phyloP scores from a whole-genome alignment of 2,888 invertebrate species.

The Myopa tessellatipennis region DNA sequence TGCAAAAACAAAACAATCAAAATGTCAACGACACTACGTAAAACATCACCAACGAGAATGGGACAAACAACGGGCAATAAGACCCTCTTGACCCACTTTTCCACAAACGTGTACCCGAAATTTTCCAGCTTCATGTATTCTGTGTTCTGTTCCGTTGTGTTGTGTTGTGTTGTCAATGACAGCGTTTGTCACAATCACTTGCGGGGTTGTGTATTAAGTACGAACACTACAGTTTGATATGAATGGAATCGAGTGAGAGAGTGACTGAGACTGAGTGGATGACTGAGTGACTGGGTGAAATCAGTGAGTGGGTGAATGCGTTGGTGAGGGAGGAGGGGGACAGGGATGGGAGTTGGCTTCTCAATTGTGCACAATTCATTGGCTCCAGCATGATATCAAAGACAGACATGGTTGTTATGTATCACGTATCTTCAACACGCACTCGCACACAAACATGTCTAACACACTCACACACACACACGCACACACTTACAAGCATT shows the following conservation, averaged over 20 bases:
- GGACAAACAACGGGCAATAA: neutral
- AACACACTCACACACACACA: neutral
- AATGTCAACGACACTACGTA: too few species aligned
- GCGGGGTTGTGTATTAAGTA: neutral
- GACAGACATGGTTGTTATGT: conserved; percentile 19
- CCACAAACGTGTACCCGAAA: conserved; percentile 8
- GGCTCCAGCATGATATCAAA: conserved; percentile 8
- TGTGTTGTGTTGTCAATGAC: conserved; percentile 7
- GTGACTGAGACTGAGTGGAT: neutral
- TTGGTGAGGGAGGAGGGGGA: neutral
- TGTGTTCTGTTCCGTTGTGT: too few species aligned
- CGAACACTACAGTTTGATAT: neutral
- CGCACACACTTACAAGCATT: neutral
- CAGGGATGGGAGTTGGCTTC: neutral
- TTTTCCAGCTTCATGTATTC: neutral
- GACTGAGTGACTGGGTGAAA: neutral
- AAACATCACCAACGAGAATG: too few species aligned
- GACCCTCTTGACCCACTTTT: conserved; percentile 29
- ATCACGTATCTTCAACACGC: conserved; percentile 9
- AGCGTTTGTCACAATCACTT: conserved; percentile 34
- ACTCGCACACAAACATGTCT: neutral
- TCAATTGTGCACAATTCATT: conserved; percentile 26
- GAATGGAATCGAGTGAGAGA: neutral
- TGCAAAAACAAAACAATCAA: too few species aligned
- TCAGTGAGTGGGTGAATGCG: neutral